Evolutionary conservation across 2,113 vertebrate species (phyloP).

Genomic region (Otolemur garnettii): DNA sequence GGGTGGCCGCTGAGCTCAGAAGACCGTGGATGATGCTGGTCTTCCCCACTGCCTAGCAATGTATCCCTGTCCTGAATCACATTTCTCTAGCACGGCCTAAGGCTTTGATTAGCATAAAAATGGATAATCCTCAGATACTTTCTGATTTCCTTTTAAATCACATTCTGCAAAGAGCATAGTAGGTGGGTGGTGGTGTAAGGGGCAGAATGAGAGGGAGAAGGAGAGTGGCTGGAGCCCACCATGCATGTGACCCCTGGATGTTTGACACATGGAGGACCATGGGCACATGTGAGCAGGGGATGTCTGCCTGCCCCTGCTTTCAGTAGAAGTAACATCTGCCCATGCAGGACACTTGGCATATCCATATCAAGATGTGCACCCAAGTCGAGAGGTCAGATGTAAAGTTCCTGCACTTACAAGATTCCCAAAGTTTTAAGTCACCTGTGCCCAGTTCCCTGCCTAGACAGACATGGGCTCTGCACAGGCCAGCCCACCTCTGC

Average conservation of each 20-base stretch:
- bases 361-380: neutral
- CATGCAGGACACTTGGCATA: neutral
- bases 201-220: neutral
- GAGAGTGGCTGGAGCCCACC: neutral
- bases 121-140: neutral
- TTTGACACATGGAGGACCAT: neutral
- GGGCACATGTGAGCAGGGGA: no score
- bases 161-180: neutral
- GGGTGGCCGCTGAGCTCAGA: no score
- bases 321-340: no score
- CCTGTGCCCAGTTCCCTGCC: rapidly evolving
- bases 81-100: neutral
- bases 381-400: neutral
- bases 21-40: no score
- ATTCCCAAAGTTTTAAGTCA: neutral
- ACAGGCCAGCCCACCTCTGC: neutral
- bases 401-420: neutral
- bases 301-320: neutral
- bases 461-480: neutral
- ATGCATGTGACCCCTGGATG: rapidly evolving
- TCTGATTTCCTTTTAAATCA: neutral
- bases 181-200: no score
- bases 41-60: neutral
- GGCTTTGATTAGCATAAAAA: neutral
- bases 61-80: neutral